Percentiles rank a stretch among this genome's conserved stretches.
phyloP scores from a whole-genome alignment of 2,113 vertebrate species.

The Prolemur simus region DNA sequence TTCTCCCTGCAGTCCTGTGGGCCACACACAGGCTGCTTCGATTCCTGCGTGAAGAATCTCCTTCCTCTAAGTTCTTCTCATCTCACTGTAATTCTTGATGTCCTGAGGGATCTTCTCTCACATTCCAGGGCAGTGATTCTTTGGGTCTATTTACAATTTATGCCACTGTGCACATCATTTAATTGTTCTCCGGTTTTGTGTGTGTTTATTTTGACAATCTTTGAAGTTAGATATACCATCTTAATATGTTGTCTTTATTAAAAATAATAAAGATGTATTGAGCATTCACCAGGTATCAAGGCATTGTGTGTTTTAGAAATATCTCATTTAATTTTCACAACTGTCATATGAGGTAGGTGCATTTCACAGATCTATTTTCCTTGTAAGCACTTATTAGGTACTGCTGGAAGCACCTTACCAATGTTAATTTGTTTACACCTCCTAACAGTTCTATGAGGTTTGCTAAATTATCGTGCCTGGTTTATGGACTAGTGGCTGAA shows the following conservation, averaged over 20 bases:
- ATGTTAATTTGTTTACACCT: background rate
- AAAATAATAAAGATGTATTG: background rate
- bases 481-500: background rate
- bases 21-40: background rate
- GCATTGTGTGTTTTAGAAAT: background rate
- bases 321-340: background rate
- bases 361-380: background rate
- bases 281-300: background rate
- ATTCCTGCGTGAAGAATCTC: background rate
- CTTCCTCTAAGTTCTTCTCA: background rate
- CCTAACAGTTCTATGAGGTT: background rate
- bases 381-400: background rate
- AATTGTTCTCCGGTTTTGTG: background rate
- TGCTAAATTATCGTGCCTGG: background rate
- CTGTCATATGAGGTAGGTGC: background rate
- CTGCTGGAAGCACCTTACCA: background rate
- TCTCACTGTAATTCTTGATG: background rate
- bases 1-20: background rate
- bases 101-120: background rate
- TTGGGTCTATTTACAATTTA: background rate
- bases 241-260: background rate
- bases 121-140: accelerated
- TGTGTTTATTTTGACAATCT: background rate
- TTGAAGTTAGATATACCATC: background rate
- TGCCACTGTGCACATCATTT: accelerated